Evolutionary conservation across 2,113 vertebrate species (phyloP).

Genomic region (Malurus cyaneus): DNA sequence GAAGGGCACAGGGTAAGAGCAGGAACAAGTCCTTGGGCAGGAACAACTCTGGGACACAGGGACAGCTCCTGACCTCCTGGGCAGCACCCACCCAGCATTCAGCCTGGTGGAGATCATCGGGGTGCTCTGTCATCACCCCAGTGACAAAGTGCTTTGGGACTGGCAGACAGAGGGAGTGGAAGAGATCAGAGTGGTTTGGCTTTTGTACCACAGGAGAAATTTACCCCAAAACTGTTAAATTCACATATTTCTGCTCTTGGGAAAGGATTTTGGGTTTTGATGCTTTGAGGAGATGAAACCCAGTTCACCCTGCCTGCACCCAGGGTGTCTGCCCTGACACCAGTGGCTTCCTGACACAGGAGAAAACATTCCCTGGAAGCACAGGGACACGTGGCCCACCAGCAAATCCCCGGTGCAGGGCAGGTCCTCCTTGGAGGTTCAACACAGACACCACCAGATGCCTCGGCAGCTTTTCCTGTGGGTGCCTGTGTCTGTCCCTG

Average conservation of each 20-base stretch:
- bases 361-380: not conserved
- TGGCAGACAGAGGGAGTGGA: not conserved
- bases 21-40: not conserved
- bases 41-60: fast-evolving
- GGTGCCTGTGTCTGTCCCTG: not conserved
- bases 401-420: not conserved
- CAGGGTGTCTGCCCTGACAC: not conserved
- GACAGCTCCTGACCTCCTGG: not conserved
- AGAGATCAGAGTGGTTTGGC: not conserved
- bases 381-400: too few species aligned
- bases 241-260: fast-evolving
- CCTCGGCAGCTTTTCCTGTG: not conserved
- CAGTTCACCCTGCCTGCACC: not conserved
- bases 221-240: not conserved
- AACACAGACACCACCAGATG: not conserved
- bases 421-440: not conserved
- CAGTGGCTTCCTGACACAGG: fast-evolving
- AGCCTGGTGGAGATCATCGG: fast-evolving
- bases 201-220: not conserved
- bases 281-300: not conserved
- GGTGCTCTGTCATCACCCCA: fast-evolving
- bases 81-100: fast-evolving
- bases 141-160: not conserved
- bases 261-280: not conserved
- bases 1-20: not conserved